phyloP scores from a whole-genome alignment of 2,113 vertebrate species.

The Nannobrachium achirus region DNA sequence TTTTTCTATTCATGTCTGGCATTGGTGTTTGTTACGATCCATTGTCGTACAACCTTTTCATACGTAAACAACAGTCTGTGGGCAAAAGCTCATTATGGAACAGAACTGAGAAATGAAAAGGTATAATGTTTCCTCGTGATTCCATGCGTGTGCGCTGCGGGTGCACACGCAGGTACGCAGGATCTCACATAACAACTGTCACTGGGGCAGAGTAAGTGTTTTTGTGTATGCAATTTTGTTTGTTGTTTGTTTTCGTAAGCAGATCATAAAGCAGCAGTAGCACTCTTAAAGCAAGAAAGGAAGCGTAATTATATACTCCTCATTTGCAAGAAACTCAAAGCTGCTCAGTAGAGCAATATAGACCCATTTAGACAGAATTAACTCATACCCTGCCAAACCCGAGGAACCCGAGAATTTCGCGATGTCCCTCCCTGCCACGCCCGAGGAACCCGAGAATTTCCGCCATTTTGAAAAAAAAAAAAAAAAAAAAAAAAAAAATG shows the following conservation, averaged over 20 bases:
- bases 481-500: slow-evolving; percentile 26
- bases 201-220: slow-evolving; percentile 8
- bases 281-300: slow-evolving; percentile 51
- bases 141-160: no score
- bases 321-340: slow-evolving; percentile 57
- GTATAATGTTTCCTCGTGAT: no score
- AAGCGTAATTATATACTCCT: slow-evolving; percentile 49
- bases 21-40: no score
- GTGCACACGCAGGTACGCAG: background rate
- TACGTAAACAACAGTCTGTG: no score
- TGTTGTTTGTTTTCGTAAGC: slow-evolving; percentile 14
- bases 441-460: no score
- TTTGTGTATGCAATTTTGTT: background rate
- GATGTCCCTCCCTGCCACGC: no score
- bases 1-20: no score
- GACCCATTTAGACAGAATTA: slow-evolving; percentile 62
- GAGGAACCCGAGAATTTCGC: no score
- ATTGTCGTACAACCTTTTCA: no score
- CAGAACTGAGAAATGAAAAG: no score
- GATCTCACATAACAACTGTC: background rate
- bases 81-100: no score
- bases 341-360: slow-evolving; percentile 59
- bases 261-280: slow-evolving; percentile 5
- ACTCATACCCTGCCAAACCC: no score
- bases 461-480: slow-evolving; percentile 28